A percentile compares a stretch with the other conserved stretches of the same genome.
Conservation (phyloP, 1,140 invertebrate genomes). For the Drosophila varians region DNA sequence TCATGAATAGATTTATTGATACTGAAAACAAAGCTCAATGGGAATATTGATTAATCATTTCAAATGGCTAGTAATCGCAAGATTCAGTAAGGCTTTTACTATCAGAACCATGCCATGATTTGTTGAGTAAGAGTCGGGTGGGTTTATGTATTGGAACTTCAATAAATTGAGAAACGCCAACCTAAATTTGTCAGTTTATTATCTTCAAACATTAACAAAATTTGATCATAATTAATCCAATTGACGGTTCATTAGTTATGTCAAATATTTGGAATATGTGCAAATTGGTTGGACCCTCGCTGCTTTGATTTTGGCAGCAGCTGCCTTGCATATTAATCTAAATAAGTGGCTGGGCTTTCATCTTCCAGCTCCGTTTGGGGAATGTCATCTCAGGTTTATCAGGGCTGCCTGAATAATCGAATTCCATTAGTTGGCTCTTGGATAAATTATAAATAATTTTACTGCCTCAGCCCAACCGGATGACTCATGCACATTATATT, state of each 20-base stretch:
- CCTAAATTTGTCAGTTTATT: conserved; percentile 28
- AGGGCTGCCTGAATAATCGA: conserved; percentile 33
- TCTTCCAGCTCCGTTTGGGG: conserved; percentile 5
- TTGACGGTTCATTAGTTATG: conserved; percentile 30
- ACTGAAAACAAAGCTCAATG: too few relatives aligned
- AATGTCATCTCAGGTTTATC: conserved; percentile 24
- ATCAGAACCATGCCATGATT: too few relatives aligned
- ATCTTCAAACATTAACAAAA: conserved; percentile 11
- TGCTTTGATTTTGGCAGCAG: background rate
- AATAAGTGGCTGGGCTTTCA: too few relatives aligned
- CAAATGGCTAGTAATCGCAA: too few relatives aligned
- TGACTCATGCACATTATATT: conserved; percentile 41
- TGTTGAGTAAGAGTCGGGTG: too few relatives aligned
- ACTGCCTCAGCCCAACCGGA: conserved; percentile 11
- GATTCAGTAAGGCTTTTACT: conserved; percentile 13
- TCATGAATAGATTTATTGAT: conserved; percentile 25
- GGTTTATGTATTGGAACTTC: too few relatives aligned
- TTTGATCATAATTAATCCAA: conserved; percentile 23
- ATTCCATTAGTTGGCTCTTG: conserved; percentile 35
- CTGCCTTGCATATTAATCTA: conserved; percentile 15
- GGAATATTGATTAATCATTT: background rate
- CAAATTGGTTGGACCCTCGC: too few relatives aligned
- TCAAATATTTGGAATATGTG: conserved; percentile 16
- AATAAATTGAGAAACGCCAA: conserved; percentile 1
- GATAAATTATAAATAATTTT: conserved; percentile 35